Evolutionary conservation across 1,140 invertebrate genomes (phyloP), one percentile per base, ranked within the genome.

Genomic region (Dendrolimus punctatus): DNA sequence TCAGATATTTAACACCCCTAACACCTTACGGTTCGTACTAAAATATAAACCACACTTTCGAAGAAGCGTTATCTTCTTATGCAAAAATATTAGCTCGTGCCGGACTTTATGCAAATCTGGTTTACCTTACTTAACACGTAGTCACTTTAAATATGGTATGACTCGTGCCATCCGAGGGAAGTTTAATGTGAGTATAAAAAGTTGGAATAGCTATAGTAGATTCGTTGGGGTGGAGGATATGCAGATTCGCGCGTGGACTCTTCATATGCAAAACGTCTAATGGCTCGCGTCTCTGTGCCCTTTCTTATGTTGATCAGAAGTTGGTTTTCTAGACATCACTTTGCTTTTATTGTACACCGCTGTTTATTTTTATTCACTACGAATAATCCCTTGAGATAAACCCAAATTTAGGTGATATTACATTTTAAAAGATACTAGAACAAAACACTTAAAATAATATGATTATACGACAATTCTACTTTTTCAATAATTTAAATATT

Each of bases 1-100:
- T 58, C 53, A 59, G 40, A 60, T 40, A 58, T 58, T 57, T 62
- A 51, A 62, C 45, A 60, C 61, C 53, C 62, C 57, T 55, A 60
- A 57, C 64, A 58, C 62, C 62, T 62, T 46, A 41, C 43, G 59
- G 49, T 54, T 48, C 47, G 52, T 63, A 57, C 57, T 60, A 67
- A 62, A 70, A 66, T 69, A 56, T 56, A 62, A 57, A 53, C 58
- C 60, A 65, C 58, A 63, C 65, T 65, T 82, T 72, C 75, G 58
- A 68, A 76, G 73, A 77, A 79, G 58, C 64, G 68, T 71, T 80
- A 82, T 82, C 74, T 76, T 72, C 73, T 78, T 82, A 85, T 85
- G 80, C 77, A 85, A 84, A 79, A 81, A 81, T 76, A 77, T 83
- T 72, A 71, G 77, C 71, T 80, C 77, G 82, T 82, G 82, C 76